Conservation (phyloP, 2,113 vertebrate species). For the Oxygymnocypris stewartii region DNA sequence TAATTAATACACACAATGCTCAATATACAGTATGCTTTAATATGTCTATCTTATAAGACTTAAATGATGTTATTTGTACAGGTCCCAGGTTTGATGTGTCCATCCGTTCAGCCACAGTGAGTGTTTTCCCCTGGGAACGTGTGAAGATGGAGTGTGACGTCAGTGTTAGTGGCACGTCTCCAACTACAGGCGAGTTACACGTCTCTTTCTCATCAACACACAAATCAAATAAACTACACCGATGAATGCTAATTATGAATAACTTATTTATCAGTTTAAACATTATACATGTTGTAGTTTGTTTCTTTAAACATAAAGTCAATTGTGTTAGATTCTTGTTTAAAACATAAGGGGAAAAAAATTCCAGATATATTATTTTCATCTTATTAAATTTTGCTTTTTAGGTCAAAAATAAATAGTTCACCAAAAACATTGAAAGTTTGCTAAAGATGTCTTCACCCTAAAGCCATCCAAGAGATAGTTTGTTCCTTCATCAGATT, state of each 20-base stretch:
- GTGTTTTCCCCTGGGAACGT: conserved; percentile 83
- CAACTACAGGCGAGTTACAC: conserved; percentile 77
- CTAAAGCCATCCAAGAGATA: neutral
- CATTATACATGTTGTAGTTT: neutral
- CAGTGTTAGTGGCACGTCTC: conserved; percentile 74
- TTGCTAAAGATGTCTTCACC: neutral
- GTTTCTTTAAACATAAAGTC: neutral
- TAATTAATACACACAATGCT: neutral
- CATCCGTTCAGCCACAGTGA: conserved; percentile 79
- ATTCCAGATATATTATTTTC: neutral
- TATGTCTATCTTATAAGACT: neutral
- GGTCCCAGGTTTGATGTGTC: conserved; percentile 84
- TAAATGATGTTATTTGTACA: conserved; percentile 56
- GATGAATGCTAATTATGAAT: neutral
- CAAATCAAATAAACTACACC: neutral
- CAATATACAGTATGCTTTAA: neutral
- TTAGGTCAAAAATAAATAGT: neutral
- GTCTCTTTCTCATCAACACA: neutral
- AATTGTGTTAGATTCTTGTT: neutral
- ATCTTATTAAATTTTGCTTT: neutral
- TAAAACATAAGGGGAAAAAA: neutral
- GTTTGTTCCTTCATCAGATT: neutral
- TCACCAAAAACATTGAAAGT: no score
- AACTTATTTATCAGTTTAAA: neutral
- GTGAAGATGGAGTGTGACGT: conserved; percentile 86